Evolutionary conservation across 2,888 invertebrate species (phyloP).

Genomic region (Thereva unica): DNA sequence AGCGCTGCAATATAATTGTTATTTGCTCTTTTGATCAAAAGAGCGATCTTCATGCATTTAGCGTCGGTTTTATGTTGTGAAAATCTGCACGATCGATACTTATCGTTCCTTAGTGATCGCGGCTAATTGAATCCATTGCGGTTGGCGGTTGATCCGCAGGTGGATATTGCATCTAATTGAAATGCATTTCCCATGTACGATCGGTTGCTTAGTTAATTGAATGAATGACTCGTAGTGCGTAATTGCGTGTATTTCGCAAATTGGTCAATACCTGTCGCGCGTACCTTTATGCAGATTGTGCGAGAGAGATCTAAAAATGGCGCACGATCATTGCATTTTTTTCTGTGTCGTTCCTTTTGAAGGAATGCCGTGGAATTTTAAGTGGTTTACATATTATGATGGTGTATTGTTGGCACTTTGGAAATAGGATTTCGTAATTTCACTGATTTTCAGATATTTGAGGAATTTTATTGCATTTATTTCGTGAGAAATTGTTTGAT

Average conservation of each 20-base stretch:
- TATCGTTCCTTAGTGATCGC: constrained; percentile 14
- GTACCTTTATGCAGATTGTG: too few relatives aligned
- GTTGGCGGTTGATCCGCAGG: neutral
- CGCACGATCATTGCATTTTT: too few relatives aligned
- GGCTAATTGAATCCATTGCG: constrained; percentile 7
- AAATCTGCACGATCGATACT: constrained; percentile 10
- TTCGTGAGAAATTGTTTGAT: too few relatives aligned
- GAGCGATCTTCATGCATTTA: constrained; percentile 2
- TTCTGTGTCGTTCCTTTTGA: too few relatives aligned
- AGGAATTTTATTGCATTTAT: too few relatives aligned
- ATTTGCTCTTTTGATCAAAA: neutral
- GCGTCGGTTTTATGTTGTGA: constrained; percentile 17
- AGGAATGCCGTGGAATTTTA: too few relatives aligned
- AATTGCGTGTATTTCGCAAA: constrained; percentile 32
- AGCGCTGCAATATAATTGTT: neutral
- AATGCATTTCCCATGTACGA: constrained; percentile 33
- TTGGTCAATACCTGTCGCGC: constrained; percentile 13
- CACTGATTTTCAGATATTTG: too few relatives aligned
- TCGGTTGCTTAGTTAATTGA: constrained; percentile 13
- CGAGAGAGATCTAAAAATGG: too few relatives aligned
- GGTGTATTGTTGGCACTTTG: too few relatives aligned
- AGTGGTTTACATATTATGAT: too few relatives aligned
- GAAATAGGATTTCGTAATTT: too few relatives aligned
- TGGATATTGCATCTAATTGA: constrained; percentile 22
- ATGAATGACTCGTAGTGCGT: constrained; percentile 21